A percentile compares a stretch with the other conserved stretches of the same genome.
These are phyloP conservation scores for Hemaris fuciformis DNA, from an alignment of 2,888 invertebrate species.

Conservation along the genomic window DNA sequence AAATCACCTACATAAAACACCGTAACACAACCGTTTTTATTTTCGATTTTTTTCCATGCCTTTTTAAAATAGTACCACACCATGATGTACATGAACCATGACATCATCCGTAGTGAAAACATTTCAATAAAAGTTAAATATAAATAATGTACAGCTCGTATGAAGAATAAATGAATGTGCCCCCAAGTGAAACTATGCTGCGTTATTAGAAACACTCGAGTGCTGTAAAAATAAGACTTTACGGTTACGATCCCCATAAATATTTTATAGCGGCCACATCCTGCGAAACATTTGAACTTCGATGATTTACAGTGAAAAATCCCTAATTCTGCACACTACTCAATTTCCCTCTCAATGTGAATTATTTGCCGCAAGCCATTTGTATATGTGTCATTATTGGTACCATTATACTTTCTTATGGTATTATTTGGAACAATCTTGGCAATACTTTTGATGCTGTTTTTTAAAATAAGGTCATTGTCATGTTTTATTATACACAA, in stretches of 20 bases:
- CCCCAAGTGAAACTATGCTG: not conserved
- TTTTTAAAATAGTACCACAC: not conserved
- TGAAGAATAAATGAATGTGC: not conserved
- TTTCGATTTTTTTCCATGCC: not conserved
- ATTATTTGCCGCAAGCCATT: not conserved
- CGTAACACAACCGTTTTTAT: not conserved
- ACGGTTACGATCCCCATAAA: not conserved
- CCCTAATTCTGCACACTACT: not conserved
- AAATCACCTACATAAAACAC: not conserved
- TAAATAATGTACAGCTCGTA: not conserved
- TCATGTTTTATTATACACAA: not conserved
- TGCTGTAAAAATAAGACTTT: not conserved
- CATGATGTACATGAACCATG: not conserved
- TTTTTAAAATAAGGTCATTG: not conserved
- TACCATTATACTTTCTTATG: slow-evolving; percentile 1
- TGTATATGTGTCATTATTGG: not conserved
- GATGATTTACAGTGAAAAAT: not conserved
- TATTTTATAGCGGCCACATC: not conserved
- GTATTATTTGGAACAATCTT: not conserved
- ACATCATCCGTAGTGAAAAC: not conserved
- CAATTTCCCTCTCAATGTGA: not conserved
- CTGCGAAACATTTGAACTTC: not conserved
- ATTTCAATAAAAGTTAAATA: slow-evolving; percentile 4
- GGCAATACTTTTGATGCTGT: not conserved
- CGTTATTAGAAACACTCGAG: not conserved